Conservation (phyloP, 2,888 invertebrate species). For the Ormyrus nitidulus region DNA sequence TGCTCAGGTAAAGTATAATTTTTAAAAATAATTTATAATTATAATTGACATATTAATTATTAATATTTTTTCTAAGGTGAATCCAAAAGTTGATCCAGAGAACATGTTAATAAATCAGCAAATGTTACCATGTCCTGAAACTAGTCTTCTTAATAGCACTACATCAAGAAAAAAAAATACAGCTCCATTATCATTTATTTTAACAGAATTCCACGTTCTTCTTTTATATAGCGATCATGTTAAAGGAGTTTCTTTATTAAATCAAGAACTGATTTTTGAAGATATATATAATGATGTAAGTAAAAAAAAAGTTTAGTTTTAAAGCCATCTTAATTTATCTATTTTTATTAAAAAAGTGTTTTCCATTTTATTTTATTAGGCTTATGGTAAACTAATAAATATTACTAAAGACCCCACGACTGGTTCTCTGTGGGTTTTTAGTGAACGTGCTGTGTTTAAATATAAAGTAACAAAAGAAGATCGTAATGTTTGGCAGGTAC, state of each 20-base stretch:
- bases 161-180: constrained; percentile 61
- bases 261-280: constrained; percentile 90
- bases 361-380: constrained; percentile 69
- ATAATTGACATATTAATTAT: neutral
- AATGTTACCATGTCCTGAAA: constrained; percentile 70
- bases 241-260: constrained; percentile 89
- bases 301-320: constrained; percentile 15
- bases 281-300: constrained; percentile 85
- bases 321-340: neutral
- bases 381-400: constrained; percentile 86
- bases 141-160: constrained; percentile 67
- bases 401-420: constrained; percentile 88
- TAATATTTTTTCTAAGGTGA: constrained; percentile 63
- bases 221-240: constrained; percentile 89
- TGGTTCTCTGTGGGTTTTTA: constrained; percentile 90
- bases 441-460: constrained; percentile 89
- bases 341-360: neutral
- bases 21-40: constrained; percentile 61
- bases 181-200: constrained; percentile 84
- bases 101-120: constrained; percentile 71
- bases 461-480: constrained; percentile 91
- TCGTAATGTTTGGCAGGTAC: constrained; percentile 87
- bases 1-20: constrained; percentile 80
- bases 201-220: constrained; percentile 94
- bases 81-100: constrained; percentile 69